Conservation (phyloP, 2,113 vertebrate genomes). For the Prietella phreatophila region DNA sequence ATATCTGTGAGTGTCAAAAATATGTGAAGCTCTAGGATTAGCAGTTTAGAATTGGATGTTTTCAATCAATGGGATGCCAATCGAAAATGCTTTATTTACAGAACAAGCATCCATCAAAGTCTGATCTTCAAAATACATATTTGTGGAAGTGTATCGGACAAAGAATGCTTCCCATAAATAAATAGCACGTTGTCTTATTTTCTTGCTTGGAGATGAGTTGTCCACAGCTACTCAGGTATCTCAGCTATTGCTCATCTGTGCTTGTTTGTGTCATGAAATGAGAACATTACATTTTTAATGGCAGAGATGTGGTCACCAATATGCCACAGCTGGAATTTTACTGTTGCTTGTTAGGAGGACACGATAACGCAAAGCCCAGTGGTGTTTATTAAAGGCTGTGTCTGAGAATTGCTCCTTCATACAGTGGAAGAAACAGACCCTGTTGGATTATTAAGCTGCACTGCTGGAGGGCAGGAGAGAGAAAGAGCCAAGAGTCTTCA, state of each 20-base stretch:
- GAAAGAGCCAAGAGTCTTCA: not conserved
- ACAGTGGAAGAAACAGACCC: not conserved
- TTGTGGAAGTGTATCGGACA: too few species aligned
- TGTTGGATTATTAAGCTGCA: conserved; percentile 4
- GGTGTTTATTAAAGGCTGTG: conserved; percentile 22
- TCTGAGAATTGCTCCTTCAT: not conserved
- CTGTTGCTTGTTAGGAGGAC: not conserved
- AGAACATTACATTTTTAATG: not conserved
- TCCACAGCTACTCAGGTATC: not conserved
- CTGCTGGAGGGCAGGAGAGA: not conserved
- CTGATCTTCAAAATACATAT: too few species aligned
- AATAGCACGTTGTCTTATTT: not conserved
- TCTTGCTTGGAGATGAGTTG: not conserved
- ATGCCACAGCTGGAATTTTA: not conserved
- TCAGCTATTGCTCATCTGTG: conserved; percentile 7
- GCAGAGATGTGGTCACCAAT: not conserved
- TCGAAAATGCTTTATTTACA: too few species aligned
- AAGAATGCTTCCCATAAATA: not conserved
- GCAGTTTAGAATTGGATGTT: too few species aligned
- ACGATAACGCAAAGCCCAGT: not conserved
- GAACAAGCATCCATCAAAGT: too few species aligned
- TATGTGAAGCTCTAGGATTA: too few species aligned
- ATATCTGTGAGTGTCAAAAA: too few species aligned
- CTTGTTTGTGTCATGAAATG: conserved; percentile 8
- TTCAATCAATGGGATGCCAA: too few species aligned